Evolutionary conservation across 2,113 vertebrate genomes (phyloP), one percentile per base, ranked within the genome.

Genomic region (Megaceryle maxima): DNA sequence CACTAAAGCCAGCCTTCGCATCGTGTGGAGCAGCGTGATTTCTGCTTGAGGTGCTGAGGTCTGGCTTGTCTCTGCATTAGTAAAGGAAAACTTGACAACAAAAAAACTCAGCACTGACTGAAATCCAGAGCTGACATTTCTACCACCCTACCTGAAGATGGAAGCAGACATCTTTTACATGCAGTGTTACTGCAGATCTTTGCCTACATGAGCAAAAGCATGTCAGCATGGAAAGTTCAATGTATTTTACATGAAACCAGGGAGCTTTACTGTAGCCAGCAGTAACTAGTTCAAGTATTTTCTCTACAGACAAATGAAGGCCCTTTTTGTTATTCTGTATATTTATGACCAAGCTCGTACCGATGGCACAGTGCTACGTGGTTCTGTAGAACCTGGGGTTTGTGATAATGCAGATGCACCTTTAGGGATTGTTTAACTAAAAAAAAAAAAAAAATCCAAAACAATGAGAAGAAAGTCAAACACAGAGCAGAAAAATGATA

Each of bases 81-180:
- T 72, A 84, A 72, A 88, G 63, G 63, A 88, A 95, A 96, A 70
- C 50, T 55, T 44, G 60, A 46, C 67, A 57, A 77, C 15, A 80
- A 22, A 63, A 76, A 31, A 8, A 22, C 21, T 13, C 24, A 14
- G 43, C 69, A 67, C 7, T 20, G 43, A 64, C 75, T 70, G 48
- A 84, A 74, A 92, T 77, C 44, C 50, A 78, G 83, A 89, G 7
- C 72, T 85, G 88, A n/a, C 1, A 6, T 67, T 92, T 91, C 46
- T 76, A 90, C 77, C 88, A 70, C 72, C 24, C 35, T 75, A 14
- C 55, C 80, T 15, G 2, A 82, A 93, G 90, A 94, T 62, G 88
- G 88, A 92, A 80, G 94, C 74, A 85, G 83, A 67, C 43, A 78
- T 73, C 69, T 76, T 92, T 80, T 59, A 87, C 76, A 60, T 19